Evolutionary conservation across 2,888 invertebrate genomes (phyloP).

Genomic region (Lapara coniferarum): DNA sequence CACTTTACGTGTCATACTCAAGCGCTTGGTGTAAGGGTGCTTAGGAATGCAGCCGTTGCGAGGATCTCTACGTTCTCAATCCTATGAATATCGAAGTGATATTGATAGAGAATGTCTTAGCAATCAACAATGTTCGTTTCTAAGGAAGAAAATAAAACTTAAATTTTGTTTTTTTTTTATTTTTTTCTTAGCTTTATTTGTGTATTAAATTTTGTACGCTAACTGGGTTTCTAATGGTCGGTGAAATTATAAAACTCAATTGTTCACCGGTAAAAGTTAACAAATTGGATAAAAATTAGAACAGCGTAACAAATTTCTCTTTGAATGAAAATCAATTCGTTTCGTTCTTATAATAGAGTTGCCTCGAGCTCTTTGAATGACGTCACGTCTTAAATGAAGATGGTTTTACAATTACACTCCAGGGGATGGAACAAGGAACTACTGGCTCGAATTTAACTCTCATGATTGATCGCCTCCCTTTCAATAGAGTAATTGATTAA

Average conservation of each 20-base stretch:
- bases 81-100: slow-evolving; percentile 9
- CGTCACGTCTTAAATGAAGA: background rate
- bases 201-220: too few species aligned
- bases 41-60: background rate
- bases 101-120: background rate
- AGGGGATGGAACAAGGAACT: slow-evolving; percentile 8
- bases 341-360: background rate
- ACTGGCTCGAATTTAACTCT: slow-evolving; percentile 15
- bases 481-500: slow-evolving; percentile 30
- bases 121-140: background rate
- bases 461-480: slow-evolving; percentile 23
- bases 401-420: slow-evolving; percentile 3
- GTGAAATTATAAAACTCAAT: too few species aligned
- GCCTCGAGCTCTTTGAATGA: background rate
- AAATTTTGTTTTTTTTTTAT: too few species aligned
- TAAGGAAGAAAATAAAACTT: background rate
- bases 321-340: background rate
- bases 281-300: background rate
- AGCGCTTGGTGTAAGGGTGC: background rate
- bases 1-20: background rate
- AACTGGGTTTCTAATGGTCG: too few species aligned
- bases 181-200: too few species aligned
- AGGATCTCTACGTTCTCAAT: background rate
- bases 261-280: background rate
- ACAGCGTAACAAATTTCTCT: background rate